Evolutionary conservation across 2,113 vertebrate species (phyloP).

Genomic region (Sylvietta virens): DNA sequence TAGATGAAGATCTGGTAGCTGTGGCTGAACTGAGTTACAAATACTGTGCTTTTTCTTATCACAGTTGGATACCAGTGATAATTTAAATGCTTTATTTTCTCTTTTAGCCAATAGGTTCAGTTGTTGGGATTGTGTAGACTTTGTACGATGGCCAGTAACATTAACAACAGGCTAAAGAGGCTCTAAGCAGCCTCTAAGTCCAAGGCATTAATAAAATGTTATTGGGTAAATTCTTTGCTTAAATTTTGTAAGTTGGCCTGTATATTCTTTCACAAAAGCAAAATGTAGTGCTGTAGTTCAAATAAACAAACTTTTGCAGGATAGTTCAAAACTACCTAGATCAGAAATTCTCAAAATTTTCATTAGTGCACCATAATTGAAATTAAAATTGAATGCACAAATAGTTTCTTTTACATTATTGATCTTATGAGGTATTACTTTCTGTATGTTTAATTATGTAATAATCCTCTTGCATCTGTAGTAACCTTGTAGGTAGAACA

Average conservation of each 20-base stretch:
- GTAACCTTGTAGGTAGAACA: neutral
- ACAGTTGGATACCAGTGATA: neutral
- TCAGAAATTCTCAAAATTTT: neutral
- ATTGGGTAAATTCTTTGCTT: neutral
- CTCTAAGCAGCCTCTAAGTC: neutral
- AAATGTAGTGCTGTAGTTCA: neutral
- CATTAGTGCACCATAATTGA: neutral
- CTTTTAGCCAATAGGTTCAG: neutral
- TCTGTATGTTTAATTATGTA: neutral
- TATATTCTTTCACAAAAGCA: neutral
- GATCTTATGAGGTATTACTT: neutral
- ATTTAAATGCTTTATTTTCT: neutral
- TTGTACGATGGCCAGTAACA: neutral
- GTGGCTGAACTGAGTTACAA: neutral
- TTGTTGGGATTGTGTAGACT: neutral
- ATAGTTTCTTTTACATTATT: neutral
- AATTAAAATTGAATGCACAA: neutral
- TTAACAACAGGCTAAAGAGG: neutral
- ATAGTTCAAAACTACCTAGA: neutral
- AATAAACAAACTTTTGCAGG: neutral
- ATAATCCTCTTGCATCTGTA: neutral
- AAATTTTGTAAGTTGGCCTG: neutral
- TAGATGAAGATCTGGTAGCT: neutral
- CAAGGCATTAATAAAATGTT: neutral
- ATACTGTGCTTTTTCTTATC: neutral